Evolutionary conservation across 2,113 vertebrate species (phyloP).

Genomic region (Sigmodon hispidus): DNA sequence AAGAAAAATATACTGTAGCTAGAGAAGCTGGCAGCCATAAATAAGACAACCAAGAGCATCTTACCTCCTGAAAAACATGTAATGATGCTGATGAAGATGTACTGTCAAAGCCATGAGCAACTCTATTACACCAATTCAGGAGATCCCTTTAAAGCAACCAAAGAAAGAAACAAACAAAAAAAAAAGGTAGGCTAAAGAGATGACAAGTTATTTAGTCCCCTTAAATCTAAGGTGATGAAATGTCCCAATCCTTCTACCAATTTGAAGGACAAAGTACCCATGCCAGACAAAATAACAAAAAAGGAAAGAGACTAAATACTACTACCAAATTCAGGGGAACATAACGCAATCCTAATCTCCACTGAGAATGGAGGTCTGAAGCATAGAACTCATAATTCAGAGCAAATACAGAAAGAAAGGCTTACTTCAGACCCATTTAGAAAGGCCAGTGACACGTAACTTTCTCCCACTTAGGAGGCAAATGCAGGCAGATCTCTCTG

Average conservation of each 20-base stretch:
- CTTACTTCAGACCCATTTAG: not conserved
- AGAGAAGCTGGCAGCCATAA: constrained; percentile 21
- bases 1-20: not conserved
- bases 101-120: constrained; percentile 91
- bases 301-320: not conserved
- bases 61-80: constrained; percentile 96
- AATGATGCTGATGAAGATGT: constrained; percentile 88
- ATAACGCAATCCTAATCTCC: not conserved
- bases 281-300: not conserved
- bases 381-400: not conserved
- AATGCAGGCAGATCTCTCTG: not conserved
- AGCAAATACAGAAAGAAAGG: not conserved
- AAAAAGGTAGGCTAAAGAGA: not conserved
- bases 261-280: not conserved
- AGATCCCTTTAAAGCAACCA: constrained; percentile 89
- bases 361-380: not conserved
- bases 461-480: not conserved
- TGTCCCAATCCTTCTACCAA: not conserved
- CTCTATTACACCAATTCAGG: constrained; percentile 96
- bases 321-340: not conserved
- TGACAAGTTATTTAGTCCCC: not conserved
- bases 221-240: not conserved
- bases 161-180: no score
- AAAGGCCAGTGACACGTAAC: not conserved
- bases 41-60: constrained; percentile 61